These are phyloP conservation scores for Spilosoma lubricipeda DNA, from an alignment of 2,888 invertebrate genomes.

Conservation along the genomic window DNA sequence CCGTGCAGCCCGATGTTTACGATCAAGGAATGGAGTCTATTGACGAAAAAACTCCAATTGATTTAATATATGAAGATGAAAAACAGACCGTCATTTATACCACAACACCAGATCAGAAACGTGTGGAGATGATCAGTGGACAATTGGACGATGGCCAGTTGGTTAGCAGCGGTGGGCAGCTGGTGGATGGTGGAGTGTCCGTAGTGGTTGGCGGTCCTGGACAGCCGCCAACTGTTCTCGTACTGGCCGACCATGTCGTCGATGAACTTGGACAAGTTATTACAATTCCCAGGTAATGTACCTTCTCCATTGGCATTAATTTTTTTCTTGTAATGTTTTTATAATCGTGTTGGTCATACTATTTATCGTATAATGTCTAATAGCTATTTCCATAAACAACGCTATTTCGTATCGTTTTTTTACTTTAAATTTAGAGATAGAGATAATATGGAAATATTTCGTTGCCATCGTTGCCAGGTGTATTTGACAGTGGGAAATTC, in stretches of 20 bases:
- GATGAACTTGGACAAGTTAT: constrained; percentile 89
- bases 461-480: constrained; percentile 66
- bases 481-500: constrained; percentile 70
- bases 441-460: constrained; percentile 63
- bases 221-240: constrained; percentile 88
- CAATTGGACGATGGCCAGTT: constrained; percentile 87
- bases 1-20: constrained; percentile 83
- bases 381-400: constrained; percentile 50
- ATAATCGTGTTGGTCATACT: constrained; percentile 16
- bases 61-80: constrained; percentile 93
- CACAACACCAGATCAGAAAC: constrained; percentile 91
- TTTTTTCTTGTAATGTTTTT: constrained; percentile 18
- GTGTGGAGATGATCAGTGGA: constrained; percentile 92
- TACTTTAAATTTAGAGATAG: constrained; percentile 63
- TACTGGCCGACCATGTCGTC: constrained; percentile 90
- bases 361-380: constrained; percentile 51
- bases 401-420: constrained; percentile 60
- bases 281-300: constrained; percentile 87
- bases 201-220: constrained; percentile 83
- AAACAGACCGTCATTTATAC: constrained; percentile 95
- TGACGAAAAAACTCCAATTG: constrained; percentile 91
- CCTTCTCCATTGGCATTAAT: neutral
- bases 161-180: constrained; percentile 80
- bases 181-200: constrained; percentile 84
- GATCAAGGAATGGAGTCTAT: constrained; percentile 83